Conservation (phyloP, 2,888 invertebrate genomes). For the Polylopha cassiicola region DNA sequence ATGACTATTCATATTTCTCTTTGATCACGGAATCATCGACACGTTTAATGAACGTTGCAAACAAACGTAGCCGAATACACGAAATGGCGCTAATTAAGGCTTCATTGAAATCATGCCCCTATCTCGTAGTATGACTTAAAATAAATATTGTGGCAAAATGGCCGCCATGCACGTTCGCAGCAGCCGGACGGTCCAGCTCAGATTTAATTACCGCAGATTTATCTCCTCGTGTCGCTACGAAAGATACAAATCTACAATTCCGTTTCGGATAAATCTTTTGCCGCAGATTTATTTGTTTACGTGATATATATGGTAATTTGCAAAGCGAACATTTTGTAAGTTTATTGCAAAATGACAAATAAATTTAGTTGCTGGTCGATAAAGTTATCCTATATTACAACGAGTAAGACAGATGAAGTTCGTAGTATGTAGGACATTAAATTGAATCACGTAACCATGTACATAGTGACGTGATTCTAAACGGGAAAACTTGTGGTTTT, state of each 20-base stretch:
- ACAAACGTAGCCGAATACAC: no score
- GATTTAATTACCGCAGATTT: conserved; percentile 22
- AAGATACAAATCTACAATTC: conserved; percentile 23
- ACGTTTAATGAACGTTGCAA: no score
- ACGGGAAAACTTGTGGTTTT: conserved; percentile 4
- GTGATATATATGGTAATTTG: conserved; percentile 20
- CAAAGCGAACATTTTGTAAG: conserved; percentile 14
- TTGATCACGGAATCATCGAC: no score
- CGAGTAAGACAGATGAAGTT: no score
- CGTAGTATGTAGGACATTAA: neutral
- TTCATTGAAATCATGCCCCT: no score
- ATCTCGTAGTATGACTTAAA: conserved; percentile 1
- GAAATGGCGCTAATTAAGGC: no score
- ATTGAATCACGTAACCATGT: neutral
- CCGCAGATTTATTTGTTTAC: conserved; percentile 22
- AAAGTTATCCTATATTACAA: no score
- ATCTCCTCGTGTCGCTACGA: conserved; percentile 15
- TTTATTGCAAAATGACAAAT: no score
- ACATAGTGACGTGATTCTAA: neutral
- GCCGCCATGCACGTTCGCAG: conserved; percentile 10
- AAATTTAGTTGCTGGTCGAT: no score
- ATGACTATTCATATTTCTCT: no score
- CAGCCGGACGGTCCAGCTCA: conserved; percentile 9
- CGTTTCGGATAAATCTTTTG: conserved; percentile 22
- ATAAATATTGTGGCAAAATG: conserved; percentile 2